Percentiles rank a stretch among this genome's conserved stretches.
Evolutionary conservation across 2,113 vertebrate species (phyloP).

Genomic region (Ammodramus savannarum): DNA sequence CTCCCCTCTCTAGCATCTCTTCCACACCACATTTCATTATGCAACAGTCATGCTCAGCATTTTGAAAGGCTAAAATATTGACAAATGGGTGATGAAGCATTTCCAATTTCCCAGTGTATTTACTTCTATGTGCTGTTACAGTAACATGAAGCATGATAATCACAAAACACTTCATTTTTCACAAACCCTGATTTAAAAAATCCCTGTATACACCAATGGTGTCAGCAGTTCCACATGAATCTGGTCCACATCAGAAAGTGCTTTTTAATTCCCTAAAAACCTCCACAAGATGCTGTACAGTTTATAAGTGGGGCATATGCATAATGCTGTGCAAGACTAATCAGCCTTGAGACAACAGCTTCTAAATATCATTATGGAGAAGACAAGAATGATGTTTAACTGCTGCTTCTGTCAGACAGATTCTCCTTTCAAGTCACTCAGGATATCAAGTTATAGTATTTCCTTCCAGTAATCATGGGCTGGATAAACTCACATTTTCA

Average conservation of each 20-base stretch:
- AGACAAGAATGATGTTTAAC: background rate
- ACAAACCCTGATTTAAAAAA: background rate
- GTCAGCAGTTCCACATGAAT: background rate
- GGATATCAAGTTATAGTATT: background rate
- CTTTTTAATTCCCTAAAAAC: background rate
- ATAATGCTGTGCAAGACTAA: background rate
- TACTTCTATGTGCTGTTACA: background rate
- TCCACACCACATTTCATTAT: background rate
- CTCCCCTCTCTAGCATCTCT: background rate
- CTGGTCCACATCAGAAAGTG: background rate
- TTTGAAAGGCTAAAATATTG: background rate
- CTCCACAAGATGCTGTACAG: background rate
- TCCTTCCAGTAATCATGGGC: background rate
- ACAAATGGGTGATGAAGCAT: background rate
- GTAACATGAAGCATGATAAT: background rate
- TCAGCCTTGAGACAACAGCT: background rate
- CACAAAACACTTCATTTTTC: background rate
- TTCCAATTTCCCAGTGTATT: background rate
- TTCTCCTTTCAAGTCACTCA: background rate
- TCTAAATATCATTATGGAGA: background rate
- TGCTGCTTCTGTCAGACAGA: background rate
- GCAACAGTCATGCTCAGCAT: background rate
- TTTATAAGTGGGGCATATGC: background rate
- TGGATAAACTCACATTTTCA: background rate
- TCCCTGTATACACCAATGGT: fast-evolving